These are phyloP conservation scores for Aphrophora alni DNA, from an alignment of 2,888 invertebrate species.

Conservation along the genomic window DNA sequence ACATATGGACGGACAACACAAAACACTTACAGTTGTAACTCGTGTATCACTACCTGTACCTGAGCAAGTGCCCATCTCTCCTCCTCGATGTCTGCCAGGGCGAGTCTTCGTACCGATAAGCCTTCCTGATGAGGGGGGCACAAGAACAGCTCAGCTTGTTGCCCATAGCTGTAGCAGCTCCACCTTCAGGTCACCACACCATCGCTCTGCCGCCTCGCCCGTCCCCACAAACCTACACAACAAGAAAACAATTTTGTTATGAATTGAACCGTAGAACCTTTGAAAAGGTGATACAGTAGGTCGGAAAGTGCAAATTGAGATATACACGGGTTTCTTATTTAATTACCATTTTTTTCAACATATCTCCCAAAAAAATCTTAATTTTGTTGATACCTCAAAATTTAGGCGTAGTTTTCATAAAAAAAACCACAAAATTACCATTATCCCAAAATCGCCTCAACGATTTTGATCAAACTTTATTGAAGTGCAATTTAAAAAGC, in stretches of 20 bases:
- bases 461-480: too few relatives aligned
- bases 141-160: slow-evolving; percentile 97
- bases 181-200: slow-evolving; percentile 51
- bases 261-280: not conserved
- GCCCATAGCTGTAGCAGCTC: slow-evolving; percentile 71
- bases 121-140: slow-evolving; percentile 95
- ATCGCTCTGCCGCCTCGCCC: slow-evolving; percentile 28
- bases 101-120: slow-evolving; percentile 95
- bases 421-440: too few relatives aligned
- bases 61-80: slow-evolving; percentile 82
- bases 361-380: too few relatives aligned
- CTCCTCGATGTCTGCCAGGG: slow-evolving; percentile 91
- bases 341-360: too few relatives aligned
- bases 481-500: too few relatives aligned
- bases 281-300: not conserved
- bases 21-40: not conserved
- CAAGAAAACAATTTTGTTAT: not conserved
- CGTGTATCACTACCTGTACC: slow-evolving; percentile 62
- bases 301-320: not conserved
- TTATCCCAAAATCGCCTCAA: too few relatives aligned
- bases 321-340: not conserved
- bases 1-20: not conserved
- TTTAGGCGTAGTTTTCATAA: too few relatives aligned
- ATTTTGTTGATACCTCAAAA: too few relatives aligned
- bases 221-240: slow-evolving; percentile 35